Evolutionary conservation across 2,888 invertebrate species (phyloP).

Genomic region (Cacoxenus indagator): DNA sequence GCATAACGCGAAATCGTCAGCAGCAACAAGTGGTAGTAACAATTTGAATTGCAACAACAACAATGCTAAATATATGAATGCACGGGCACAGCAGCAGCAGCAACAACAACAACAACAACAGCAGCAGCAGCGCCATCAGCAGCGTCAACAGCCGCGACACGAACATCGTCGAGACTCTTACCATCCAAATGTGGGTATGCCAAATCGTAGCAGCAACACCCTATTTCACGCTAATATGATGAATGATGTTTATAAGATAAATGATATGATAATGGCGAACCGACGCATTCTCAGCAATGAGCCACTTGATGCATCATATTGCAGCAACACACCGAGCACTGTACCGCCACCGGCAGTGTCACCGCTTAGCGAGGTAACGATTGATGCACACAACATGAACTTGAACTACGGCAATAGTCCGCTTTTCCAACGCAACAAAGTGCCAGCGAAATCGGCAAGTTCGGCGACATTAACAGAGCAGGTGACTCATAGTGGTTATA

Average conservation of each 20-base stretch:
- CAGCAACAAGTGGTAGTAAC: conserved; percentile 8
- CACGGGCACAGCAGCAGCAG: conserved; percentile 10
- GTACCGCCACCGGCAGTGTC: conserved; percentile 42
- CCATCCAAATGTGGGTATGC: conserved; percentile 23
- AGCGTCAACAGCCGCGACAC: conserved; percentile 46
- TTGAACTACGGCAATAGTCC: conserved; percentile 65
- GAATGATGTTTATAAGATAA: too few species aligned
- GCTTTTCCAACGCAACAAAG: conserved; percentile 64
- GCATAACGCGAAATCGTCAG: background rate
- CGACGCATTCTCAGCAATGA: conserved; percentile 31
- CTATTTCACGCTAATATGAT: too few species aligned
- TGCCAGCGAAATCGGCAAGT: conserved; percentile 57
- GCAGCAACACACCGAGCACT: conserved; percentile 11
- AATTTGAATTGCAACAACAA: conserved; percentile 30
- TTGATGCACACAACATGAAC: conserved; percentile 59
- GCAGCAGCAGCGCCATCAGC: conserved; percentile 52
- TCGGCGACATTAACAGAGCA: conserved; percentile 47
- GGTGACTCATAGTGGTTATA: conserved; percentile 33
- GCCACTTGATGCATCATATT: conserved; percentile 34
- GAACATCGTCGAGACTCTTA: conserved; percentile 37
- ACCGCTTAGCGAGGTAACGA: background rate
- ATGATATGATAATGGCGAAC: conserved; percentile 3
- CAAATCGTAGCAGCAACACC: conserved; percentile 18
- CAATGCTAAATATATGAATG: conserved; percentile 42
- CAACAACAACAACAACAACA: conserved; percentile 38